Base-by-base conservation (phyloP, 2,797 vertebrate genomes). In the Pelobates cultripes region DNA sequence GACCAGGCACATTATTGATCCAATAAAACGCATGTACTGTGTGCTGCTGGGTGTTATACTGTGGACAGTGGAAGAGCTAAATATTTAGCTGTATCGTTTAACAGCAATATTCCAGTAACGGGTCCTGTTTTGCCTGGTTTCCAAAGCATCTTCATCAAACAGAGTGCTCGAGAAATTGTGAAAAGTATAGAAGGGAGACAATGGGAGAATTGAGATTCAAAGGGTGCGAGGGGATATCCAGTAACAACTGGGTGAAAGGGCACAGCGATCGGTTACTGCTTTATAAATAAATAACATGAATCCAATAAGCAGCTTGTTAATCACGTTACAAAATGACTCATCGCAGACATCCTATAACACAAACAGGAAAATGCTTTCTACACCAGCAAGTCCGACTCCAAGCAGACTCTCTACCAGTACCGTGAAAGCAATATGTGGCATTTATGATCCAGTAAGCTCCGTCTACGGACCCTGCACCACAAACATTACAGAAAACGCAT, bases 261-360 rank as follows among this genome's bases (percentile, higher is more conserved):
- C 47, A 75, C 53, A 3, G 1, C 40, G 77, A 78, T 84, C 77
- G 5, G 77, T 79, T 73, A 84, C 73, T 66, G 68, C 55, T 47
- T 51, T 70, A 84, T 84, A 42, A 84, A 84, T 84, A 79, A 83
- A 79, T 79, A 66, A 84, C 15, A 60, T 13, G 45, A 70, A 75
- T 60, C 47, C 51, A 79, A 79, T 72, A n/a, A 79, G 68, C 12
- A 55, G 72, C 3, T n/a, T 45, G 15, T 0, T 41, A 72, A 79
- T 83, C 77, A 57, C 4, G 45, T 83, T 75, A 75, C 81, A 74
- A 74, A 74, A 51, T 43, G 81, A 78, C 75, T 73, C 71, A 63
- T 78, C 75, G 53, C 40, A 66, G 44, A 12, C 40, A 63, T 42
- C 47, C 41, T 7, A 74, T 17, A 15, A 7, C 72, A 43, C 43